Evolutionary conservation across 2,888 invertebrate species (phyloP), one percentile per base, ranked within the genome.

Genomic region (Papilio elwesi): DNA sequence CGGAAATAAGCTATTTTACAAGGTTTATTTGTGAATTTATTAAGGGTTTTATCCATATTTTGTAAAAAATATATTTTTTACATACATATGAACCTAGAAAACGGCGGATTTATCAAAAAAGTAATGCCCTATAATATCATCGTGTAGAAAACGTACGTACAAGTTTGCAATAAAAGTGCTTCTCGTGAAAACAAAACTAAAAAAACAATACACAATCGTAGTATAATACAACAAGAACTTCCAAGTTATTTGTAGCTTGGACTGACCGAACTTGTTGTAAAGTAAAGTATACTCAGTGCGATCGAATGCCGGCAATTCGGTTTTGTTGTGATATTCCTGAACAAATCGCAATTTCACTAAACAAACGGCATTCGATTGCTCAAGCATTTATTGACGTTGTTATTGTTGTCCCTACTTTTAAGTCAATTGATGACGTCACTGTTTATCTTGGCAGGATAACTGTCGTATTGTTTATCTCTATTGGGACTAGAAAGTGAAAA

Each of bases 261-360:
- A 36, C 36, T n/a, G n/a, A 55, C 55, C 15, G 49, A 59, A 68
- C 49, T 68, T 68, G 68, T 68, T 49, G 59, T 16, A 68, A 68
- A 55, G 48, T 48, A 68, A 68, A 68, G 48, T 48, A 57, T 26
- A 26, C 2, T 26, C 26, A n/a, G 49, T 68, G 68, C 68, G 57
- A 49, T n/a, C 59, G 68, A 68, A 57, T 59, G 57, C 68, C 49
- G 68, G 36, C 55, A 47, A 49, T 59, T 68, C 68, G 48, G 13
- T 59, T 48, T 57, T 55, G 47, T 68, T 68, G 67, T 47, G 49
- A 26, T n/a, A 57, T 68, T 57, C 68, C 57, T 68, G 68, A 68
- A 68, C 68, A 57, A 57, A 68, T 68, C n/a, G 57, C 68, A 68
- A 68, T 68, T 68, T 59, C 49, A 36, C 26, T 68, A 68, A 68